Conservation (phyloP, 1,140 invertebrate species). For the Cardiocondyla obscurior region DNA sequence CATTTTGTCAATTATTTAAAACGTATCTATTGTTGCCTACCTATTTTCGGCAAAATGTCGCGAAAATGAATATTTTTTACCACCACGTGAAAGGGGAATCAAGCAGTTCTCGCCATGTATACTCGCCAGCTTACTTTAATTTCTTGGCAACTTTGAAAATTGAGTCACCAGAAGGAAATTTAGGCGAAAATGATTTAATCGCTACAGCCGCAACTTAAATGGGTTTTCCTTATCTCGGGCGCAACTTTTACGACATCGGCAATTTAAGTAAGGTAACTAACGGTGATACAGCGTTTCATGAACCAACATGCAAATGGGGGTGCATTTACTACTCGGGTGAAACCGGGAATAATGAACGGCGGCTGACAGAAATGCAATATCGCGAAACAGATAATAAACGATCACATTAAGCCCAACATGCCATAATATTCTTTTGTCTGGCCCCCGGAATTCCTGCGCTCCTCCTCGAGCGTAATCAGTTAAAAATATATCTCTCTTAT, state of each 20-base stretch:
- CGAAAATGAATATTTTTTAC: neutral
- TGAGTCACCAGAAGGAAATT: conserved; percentile 46
- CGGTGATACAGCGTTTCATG: conserved; percentile 42
- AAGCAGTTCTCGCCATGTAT: neutral
- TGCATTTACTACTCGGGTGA: conserved; percentile 21
- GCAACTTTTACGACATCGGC: conserved; percentile 53
- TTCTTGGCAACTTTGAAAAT: conserved; percentile 37
- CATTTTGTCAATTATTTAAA: neutral
- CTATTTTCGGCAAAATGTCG: neutral
- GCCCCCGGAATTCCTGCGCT: neutral
- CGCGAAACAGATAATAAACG: conserved; percentile 33
- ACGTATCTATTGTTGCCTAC: neutral
- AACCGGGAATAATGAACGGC: conserved; percentile 2
- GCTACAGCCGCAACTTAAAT: conserved; percentile 36
- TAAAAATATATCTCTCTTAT: neutral
- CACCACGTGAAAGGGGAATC: neutral
- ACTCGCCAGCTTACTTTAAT: conserved; percentile 5
- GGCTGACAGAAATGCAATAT: conserved; percentile 41
- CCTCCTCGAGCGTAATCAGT: neutral
- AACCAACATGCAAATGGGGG: conserved; percentile 42
- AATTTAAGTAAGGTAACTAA: conserved; percentile 45
- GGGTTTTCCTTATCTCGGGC: conserved; percentile 43
- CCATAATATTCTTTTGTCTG: neutral
- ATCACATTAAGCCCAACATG: conserved; percentile 25
- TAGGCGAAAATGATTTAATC: conserved; percentile 51